These are phyloP conservation scores for Romanogobio albipinnatus DNA, from an alignment of 2,113 vertebrate genomes.

Conservation along the genomic window DNA sequence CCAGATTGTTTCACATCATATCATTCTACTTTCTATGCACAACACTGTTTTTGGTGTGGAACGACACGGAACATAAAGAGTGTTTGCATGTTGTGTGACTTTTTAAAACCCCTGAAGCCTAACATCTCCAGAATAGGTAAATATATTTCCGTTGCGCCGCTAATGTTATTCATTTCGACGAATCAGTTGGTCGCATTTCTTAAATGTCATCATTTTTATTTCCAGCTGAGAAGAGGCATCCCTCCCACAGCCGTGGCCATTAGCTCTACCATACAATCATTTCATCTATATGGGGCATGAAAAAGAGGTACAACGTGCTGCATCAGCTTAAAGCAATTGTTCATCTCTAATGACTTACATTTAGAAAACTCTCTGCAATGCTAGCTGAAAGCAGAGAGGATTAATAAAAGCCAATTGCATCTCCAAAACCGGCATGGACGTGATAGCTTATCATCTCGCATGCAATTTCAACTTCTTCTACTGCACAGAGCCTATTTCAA, in stretches of 20 bases:
- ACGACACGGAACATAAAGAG: constrained; percentile 23
- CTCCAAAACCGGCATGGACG: constrained; percentile 27
- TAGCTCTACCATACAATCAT: constrained; percentile 54
- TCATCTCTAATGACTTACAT: constrained; percentile 58
- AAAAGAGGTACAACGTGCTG: constrained; percentile 39
- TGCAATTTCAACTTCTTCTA: constrained; percentile 41
- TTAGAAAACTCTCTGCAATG: constrained; percentile 44
- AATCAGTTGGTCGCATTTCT: constrained; percentile 40
- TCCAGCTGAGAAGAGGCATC: constrained; percentile 49
- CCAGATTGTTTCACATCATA: constrained; percentile 31
- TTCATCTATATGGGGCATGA: constrained; percentile 50
- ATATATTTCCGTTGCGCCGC: constrained; percentile 33
- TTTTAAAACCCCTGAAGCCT: constrained; percentile 46
- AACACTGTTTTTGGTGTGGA: constrained; percentile 25
- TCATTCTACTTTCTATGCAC: constrained; percentile 31
- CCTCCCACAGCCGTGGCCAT: constrained; percentile 46
- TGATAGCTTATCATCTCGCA: constrained; percentile 47
- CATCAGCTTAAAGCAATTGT: constrained; percentile 54
- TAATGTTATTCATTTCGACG: constrained; percentile 42
- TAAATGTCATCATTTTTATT: constrained; percentile 55
- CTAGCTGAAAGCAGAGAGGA: constrained; percentile 46
- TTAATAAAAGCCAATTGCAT: constrained; percentile 55
- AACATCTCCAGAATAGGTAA: constrained; percentile 45
- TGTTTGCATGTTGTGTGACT: constrained; percentile 27
- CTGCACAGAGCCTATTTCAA: constrained; percentile 10